phyloP scores from a whole-genome alignment of 2,113 vertebrate genomes.

The Microcebus jonahi region DNA sequence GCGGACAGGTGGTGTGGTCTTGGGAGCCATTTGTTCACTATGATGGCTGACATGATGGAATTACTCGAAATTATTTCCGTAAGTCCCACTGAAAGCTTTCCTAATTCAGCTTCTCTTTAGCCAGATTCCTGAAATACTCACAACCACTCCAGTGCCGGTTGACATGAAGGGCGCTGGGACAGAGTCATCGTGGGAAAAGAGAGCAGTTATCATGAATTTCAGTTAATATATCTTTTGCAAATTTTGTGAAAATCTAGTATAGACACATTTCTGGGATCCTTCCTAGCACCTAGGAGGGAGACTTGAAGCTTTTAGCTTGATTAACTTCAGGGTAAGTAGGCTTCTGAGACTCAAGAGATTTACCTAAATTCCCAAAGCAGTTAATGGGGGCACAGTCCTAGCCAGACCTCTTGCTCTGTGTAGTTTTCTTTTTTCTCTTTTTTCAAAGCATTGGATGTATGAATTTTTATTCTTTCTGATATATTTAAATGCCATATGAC shows the following conservation, averaged over 20 bases:
- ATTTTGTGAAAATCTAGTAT: constrained; percentile 4
- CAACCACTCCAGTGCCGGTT: not conserved
- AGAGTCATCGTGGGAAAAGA: not conserved
- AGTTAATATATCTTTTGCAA: not conserved
- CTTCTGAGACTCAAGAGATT: not conserved
- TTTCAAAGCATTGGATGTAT: not conserved
- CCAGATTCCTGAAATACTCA: not conserved
- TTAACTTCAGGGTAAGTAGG: not conserved
- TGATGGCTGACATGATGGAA: not conserved
- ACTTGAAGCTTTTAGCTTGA: not conserved
- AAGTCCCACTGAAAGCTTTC: not conserved
- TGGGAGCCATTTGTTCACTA: not conserved
- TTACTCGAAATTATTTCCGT: not conserved
- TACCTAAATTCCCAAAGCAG: not conserved
- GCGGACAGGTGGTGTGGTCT: not conserved
- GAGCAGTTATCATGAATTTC: not conserved
- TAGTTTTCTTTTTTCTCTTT: not conserved
- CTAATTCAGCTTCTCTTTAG: not conserved
- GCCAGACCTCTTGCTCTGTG: not conserved
- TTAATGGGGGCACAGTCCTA: not conserved
- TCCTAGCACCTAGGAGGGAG: not conserved
- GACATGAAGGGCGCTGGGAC: not conserved
- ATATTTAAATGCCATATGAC: not conserved
- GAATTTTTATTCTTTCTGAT: constrained; percentile 2
- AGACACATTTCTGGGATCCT: not conserved